Percentiles rank a stretch among this genome's conserved stretches.
phyloP scores from a whole-genome alignment of 2,888 invertebrate genomes.

The Neria commutata region DNA sequence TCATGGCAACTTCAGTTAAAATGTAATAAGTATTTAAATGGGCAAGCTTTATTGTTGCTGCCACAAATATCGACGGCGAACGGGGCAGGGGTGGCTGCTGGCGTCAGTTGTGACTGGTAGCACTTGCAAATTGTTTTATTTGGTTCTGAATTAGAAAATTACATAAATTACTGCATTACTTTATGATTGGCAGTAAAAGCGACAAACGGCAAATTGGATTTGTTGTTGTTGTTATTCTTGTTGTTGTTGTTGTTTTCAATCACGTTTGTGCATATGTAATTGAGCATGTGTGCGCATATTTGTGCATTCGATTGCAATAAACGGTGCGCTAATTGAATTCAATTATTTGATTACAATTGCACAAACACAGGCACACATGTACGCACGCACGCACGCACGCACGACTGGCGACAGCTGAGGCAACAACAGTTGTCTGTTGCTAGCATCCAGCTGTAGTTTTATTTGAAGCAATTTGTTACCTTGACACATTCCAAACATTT shows the following conservation, averaged over 20 bases:
- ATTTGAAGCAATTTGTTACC: no score
- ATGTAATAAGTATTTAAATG: neutral
- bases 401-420: no score
- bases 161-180: neutral
- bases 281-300: no score
- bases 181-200: no score
- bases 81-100: neutral
- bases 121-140: conserved; percentile 1
- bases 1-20: neutral
- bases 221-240: neutral
- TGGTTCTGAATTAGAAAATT: neutral
- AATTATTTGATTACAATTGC: neutral
- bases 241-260: neutral
- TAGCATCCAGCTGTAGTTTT: no score
- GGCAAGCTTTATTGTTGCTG: neutral
- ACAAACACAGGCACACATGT: no score
- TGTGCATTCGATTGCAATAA: neutral
- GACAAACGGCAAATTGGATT: no score
- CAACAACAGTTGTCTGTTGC: no score
- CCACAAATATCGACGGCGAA: neutral
- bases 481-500: no score
- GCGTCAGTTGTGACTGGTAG: neutral
- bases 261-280: no score
- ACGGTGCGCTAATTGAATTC: neutral
- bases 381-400: no score